A percentile compares a stretch with the other conserved stretches of the same genome.
Conservation (phyloP, 2,888 invertebrate genomes). For the Andrena haemorrhoa region DNA sequence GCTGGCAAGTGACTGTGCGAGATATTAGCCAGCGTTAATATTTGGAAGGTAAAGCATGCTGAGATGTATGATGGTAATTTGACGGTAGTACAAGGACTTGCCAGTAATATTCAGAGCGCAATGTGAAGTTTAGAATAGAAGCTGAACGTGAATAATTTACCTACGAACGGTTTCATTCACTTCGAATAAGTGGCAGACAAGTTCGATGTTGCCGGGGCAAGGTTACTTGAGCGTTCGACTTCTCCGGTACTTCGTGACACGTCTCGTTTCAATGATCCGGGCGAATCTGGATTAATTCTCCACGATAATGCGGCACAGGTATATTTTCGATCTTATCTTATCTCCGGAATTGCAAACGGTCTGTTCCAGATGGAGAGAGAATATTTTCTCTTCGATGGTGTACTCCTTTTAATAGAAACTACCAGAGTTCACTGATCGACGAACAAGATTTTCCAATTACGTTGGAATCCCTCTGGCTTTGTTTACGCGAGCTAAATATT, state of each 20-base stretch:
- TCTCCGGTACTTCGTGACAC: neutral
- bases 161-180: neutral
- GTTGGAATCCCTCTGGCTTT: too few relatives aligned
- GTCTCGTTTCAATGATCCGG: neutral
- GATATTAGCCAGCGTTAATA: too few relatives aligned
- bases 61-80: too few relatives aligned
- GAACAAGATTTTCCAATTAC: too few relatives aligned
- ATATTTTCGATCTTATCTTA: slow-evolving; percentile 11
- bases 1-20: too few relatives aligned
- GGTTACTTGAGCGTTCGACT: neutral
- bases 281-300: neutral
- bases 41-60: too few relatives aligned
- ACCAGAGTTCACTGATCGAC: too few relatives aligned
- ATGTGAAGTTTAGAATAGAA: neutral
- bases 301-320: neutral
- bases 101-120: too few relatives aligned
- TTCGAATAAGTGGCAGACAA: neutral
- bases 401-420: too few relatives aligned
- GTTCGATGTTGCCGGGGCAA: neutral
- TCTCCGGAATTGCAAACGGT: neutral
- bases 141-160: slow-evolving; percentile 3
- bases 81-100: too few relatives aligned
- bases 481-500: too few relatives aligned
- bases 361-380: neutral
- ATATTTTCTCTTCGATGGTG: too few relatives aligned